Conservation (phyloP, 2,888 invertebrate species). For the Sipunculus nudus region DNA sequence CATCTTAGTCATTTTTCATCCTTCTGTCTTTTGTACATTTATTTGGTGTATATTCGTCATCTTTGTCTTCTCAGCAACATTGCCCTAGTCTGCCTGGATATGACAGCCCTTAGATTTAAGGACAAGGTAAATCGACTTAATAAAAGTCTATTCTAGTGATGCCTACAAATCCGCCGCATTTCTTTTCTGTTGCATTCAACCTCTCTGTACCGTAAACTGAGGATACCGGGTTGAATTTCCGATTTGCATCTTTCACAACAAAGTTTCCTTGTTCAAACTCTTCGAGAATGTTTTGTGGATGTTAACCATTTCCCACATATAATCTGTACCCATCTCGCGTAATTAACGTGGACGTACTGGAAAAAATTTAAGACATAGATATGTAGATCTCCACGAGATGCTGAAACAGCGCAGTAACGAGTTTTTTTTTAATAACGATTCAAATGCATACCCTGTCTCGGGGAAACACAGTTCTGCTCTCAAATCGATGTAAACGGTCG, state of each 20-base stretch:
- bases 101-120: constrained; percentile 8
- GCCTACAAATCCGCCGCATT: constrained; percentile 14
- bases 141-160: constrained; percentile 5
- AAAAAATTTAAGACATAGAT: constrained; percentile 8
- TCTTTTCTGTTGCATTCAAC: constrained; percentile 23
- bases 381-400: background rate
- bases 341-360: constrained; percentile 14
- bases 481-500: background rate
- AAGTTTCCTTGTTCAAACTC: constrained; percentile 26
- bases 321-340: constrained; percentile 12
- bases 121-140: constrained; percentile 5
- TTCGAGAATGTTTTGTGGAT: background rate
- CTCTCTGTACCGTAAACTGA: constrained; percentile 19
- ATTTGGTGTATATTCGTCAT: constrained; percentile 7
- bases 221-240: constrained; percentile 25
- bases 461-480: background rate
- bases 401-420: background rate
- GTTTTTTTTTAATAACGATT: background rate
- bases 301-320: constrained; percentile 7
- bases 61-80: background rate
- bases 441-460: background rate
- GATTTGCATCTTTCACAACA: constrained; percentile 17
- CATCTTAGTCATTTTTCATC: background rate
- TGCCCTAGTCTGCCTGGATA: background rate
- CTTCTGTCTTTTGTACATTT: background rate